Evolutionary conservation across 2,113 vertebrate genomes (phyloP).

Genomic region (Leuciscus idus): DNA sequence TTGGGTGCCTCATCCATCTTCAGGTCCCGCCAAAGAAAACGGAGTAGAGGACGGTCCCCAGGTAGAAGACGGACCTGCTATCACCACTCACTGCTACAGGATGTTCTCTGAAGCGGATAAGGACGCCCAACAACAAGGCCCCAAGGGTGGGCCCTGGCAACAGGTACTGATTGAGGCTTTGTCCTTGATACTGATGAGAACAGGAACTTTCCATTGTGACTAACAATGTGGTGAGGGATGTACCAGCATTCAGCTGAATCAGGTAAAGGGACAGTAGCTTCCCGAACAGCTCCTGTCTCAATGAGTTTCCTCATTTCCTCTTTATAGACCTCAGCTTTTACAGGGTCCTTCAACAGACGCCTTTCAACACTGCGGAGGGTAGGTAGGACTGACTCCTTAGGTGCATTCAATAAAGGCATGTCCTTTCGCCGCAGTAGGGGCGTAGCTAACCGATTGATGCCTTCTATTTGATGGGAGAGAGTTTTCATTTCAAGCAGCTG

Average conservation of each 20-base stretch:
- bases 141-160: neutral
- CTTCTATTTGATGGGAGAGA: neutral
- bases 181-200: conserved; percentile 2
- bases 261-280: neutral
- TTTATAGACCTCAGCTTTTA: neutral
- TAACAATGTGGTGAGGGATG: conserved; percentile 18
- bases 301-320: neutral
- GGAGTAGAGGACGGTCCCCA: neutral
- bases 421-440: neutral
- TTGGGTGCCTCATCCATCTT: neutral
- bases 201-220: neutral
- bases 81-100: neutral
- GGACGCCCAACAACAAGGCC: neutral
- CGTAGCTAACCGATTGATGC: neutral
- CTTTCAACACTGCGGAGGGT: neutral
- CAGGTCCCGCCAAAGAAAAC: neutral
- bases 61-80: neutral
- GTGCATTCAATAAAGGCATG: neutral
- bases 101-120: neutral
- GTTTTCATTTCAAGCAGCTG: neutral
- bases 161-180: conserved; percentile 1
- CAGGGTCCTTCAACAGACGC: neutral
- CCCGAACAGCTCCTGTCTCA: neutral
- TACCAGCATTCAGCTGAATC: neutral
- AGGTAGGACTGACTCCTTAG: neutral